phyloP scores from a whole-genome alignment of 2,888 invertebrate species.

The Drosophila bunnanda region DNA sequence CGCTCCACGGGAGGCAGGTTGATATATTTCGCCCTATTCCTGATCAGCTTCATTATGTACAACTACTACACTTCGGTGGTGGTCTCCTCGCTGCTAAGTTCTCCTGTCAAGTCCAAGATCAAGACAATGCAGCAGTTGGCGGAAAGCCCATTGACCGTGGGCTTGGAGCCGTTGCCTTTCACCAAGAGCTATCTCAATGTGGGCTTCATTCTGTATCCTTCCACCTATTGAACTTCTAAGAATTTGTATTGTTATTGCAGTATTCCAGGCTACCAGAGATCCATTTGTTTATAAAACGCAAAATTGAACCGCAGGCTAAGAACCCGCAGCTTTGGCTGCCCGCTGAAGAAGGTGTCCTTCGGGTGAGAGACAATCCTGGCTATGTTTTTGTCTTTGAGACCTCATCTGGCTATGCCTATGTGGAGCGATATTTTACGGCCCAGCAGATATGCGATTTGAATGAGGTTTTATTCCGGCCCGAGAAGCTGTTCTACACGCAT shows the following conservation, averaged over 20 bases:
- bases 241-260: constrained; percentile 32
- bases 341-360: constrained; percentile 71
- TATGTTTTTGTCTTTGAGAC: constrained; percentile 81
- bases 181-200: constrained; percentile 80
- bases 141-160: constrained; percentile 86
- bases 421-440: constrained; percentile 74
- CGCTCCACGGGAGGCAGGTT: constrained; percentile 84
- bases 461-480: constrained; percentile 78
- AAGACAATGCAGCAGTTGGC: constrained; percentile 86
- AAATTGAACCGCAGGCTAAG: constrained; percentile 53
- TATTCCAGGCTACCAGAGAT: constrained; percentile 70
- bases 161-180: constrained; percentile 85
- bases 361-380: constrained; percentile 79
- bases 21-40: constrained; percentile 71
- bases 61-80: constrained; percentile 88
- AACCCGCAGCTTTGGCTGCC: constrained; percentile 74
- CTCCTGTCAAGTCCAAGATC: constrained; percentile 86
- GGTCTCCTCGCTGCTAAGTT: constrained; percentile 87
- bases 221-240: not conserved
- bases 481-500: constrained; percentile 65
- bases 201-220: constrained; percentile 19
- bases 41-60: constrained; percentile 86
- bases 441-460: constrained; percentile 84
- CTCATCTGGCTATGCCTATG: constrained; percentile 71
- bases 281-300: constrained; percentile 64